A percentile compares a stretch with the other conserved stretches of the same genome.
Conservation (phyloP, 1,140 invertebrate species). For the Drosophila fuyamai region DNA sequence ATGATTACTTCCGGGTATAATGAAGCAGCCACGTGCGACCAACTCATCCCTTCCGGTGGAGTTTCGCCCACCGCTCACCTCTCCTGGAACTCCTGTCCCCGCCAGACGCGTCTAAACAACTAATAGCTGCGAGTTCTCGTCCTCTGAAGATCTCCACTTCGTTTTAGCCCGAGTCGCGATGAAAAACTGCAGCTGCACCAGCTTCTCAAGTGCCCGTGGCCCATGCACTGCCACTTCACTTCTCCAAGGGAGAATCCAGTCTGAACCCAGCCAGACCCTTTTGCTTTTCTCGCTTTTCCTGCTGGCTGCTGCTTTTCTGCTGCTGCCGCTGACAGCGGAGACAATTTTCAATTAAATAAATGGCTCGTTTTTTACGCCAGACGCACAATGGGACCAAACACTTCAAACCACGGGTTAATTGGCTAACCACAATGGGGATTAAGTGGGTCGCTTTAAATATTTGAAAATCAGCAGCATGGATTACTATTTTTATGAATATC, state of each 20-base stretch:
- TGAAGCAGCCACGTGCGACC: constrained; percentile 70
- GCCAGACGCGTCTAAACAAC: constrained; percentile 72
- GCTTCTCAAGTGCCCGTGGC: constrained; percentile 37
- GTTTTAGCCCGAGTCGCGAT: constrained; percentile 31
- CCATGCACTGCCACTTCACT: constrained; percentile 15
- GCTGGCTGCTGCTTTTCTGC: constrained; percentile 29
- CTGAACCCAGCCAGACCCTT: constrained; percentile 29
- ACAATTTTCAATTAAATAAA: constrained; percentile 82
- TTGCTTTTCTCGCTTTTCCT: constrained; percentile 47
- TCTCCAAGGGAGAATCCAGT: constrained; percentile 19
- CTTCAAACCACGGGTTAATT: constrained; percentile 31
- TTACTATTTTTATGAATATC: constrained; percentile 5
- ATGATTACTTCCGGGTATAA: constrained; percentile 81
- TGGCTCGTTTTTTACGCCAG: constrained; percentile 67
- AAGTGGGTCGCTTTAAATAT: constrained; percentile 16
- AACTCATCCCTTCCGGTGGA: constrained; percentile 21
- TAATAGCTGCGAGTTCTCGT: constrained; percentile 64
- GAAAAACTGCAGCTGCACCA: constrained; percentile 65
- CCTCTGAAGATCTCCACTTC: constrained; percentile 65
- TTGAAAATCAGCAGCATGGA: neutral
- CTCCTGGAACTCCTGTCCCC: constrained; percentile 28
- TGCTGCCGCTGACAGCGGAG: constrained; percentile 71
- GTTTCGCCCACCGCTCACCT: neutral
- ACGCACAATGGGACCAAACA: constrained; percentile 56
- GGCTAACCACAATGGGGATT: constrained; percentile 32